Evolutionary conservation across 2,797 vertebrate genomes (phyloP), one percentile per base, ranked within the genome.

Genomic region (Graptemys geographica): DNA sequence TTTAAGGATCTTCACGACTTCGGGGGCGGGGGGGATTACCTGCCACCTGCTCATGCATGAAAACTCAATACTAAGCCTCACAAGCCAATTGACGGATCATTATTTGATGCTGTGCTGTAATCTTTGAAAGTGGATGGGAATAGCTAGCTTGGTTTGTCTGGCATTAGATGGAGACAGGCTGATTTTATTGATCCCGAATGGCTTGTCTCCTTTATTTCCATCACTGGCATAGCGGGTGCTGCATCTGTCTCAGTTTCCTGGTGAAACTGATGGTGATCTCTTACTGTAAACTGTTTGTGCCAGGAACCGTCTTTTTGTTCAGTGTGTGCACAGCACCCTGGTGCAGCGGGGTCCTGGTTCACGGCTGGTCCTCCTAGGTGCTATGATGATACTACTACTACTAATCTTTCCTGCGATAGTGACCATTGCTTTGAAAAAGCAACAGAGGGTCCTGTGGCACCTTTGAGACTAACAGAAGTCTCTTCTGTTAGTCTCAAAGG

Each of bases 31-130:
- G 84, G 72, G 62, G 15, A 16, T 89, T 62, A 7, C 41, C 6
- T 0, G 5, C 1, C 44, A 31, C 59, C 83, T 79, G 74, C 0
- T 0, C 37, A 79, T 12, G 93, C 1, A 0, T n/a, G 81, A 86
- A 88, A 92, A 69, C 33, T 25, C 69, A 21, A 16, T 27, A 1
- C 74, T 82, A 84, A 83, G 69, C 88, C 76, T 53, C 27, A 11
- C n/a, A 56, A 86, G 53, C 41, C 0, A 0, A 31, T 37, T 79
- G 78, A 59, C 92, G 44, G 16, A n/a, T 44, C 57, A 49, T 5
- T 28, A 47, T 84, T 51, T 69, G 57, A 8, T 52, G 27, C 74
- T 0, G 0, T 37, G 72, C 52, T 86, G 91, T 25, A 5, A 4
- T 4, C 90, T 86, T 23, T 28, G 41, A 11, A 55, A 56, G 78